Evolutionary conservation across 1,140 invertebrate species (phyloP), one percentile per base, ranked within the genome.

Genomic region (Papilio polytes): DNA sequence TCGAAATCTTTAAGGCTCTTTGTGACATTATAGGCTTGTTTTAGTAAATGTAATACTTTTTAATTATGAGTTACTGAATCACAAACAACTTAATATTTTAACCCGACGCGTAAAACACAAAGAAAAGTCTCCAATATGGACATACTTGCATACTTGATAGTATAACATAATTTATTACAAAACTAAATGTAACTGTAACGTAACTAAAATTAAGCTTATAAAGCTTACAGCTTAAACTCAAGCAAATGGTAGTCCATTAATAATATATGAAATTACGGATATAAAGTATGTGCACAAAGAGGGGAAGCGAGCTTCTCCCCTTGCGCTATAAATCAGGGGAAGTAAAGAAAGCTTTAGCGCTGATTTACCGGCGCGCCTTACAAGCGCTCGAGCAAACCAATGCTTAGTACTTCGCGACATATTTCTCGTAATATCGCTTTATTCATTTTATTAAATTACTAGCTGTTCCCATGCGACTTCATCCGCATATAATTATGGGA

Each of bases 281-380:
- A 77, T 77, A 80, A 82, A 80, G 72, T 80, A 80, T 82, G 84
- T 84, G 73, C 87, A 91, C 83, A 86, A 87, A 86, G 82, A 83
- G 79, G 82, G 82, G 85, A 87, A 89, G 88, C 85, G 84, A 80
- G 85, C 81, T 84, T 82, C 84, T 82, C 83, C 82, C 82, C 82
- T 84, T 80, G 79, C 84, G 84, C 88, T 85, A 88, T 91, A 90
- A 90, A 90, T 91, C 88, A 84, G 82, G 80, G 80, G 84, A 80
- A 81, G 87, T 81, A 87, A 92, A 91, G 88, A 91, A 90, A 89
- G 84, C 85, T 84, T 88, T 90, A 90, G 89, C 87, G 82, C 85
- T 91, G 91, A 92, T 91, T 90, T 92, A 91, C 83, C 74, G 84
- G 85, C 84, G 84, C 84, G 85, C 83, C 70, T 85, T 82, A 86